Evolutionary conservation across 2,888 invertebrate species (phyloP).

Genomic region (Acanthosepion pharaonis): DNA sequence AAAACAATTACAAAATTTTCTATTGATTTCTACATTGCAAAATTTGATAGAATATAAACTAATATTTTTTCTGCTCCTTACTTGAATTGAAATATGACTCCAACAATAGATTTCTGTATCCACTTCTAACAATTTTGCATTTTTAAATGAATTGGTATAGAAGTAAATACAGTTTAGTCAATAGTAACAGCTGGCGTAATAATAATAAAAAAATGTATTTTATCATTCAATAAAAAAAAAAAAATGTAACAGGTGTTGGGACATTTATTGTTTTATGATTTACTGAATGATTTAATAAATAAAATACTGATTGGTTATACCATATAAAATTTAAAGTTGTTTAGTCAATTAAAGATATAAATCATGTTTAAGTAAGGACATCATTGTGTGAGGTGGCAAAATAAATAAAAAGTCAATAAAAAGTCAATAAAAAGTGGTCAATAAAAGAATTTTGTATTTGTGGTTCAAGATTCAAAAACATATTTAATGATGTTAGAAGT

Average conservation of each 20-base stretch:
- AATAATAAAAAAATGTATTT: background rate
- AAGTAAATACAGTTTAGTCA: background rate
- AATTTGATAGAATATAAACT: background rate
- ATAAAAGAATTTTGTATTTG: no score
- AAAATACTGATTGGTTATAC: no score
- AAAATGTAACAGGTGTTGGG: background rate
- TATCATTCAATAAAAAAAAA: background rate
- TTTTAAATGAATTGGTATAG: background rate
- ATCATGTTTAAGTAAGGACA: no score
- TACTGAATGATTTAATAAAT: no score
- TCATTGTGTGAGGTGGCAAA: no score
- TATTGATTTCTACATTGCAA: background rate
- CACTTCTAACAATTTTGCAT: background rate
- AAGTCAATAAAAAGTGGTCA: no score
- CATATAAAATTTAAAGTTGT: no score
- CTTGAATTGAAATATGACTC: background rate
- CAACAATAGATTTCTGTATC: background rate
- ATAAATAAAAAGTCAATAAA: no score
- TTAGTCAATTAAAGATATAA: no score
- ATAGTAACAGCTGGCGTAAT: background rate
- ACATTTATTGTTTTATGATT: no score
- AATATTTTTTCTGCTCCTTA: background rate
- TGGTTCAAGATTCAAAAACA: no score
- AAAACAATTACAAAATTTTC: background rate
- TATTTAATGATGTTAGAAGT: no score